phyloP scores from a whole-genome alignment of 2,797 vertebrate genomes.

The Esox masquinongy region DNA sequence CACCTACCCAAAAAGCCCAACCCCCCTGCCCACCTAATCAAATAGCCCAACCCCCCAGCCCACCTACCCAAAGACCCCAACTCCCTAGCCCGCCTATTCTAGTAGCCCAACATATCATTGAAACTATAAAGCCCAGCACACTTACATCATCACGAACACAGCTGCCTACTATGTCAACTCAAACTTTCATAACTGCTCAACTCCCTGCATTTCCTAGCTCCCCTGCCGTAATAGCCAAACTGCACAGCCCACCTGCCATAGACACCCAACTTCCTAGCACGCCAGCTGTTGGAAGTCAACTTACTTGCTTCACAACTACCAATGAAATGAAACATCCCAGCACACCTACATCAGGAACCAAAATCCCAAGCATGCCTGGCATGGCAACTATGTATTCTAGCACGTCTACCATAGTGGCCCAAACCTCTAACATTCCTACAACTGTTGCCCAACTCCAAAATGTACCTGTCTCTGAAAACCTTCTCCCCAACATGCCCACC shows the following conservation, averaged over 20 bases:
- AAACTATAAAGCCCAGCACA: too few species aligned
- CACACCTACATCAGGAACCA: background rate
- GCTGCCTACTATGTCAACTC: background rate
- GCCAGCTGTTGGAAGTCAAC: conserved; percentile 14
- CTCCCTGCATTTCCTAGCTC: conserved; percentile 1
- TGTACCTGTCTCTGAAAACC: background rate
- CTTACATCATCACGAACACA: too few species aligned
- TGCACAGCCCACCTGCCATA: conserved; percentile 7
- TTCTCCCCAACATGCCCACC: background rate
- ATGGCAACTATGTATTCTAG: background rate
- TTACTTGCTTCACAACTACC: background rate
- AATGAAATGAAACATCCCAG: background rate
- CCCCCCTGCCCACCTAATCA: background rate
- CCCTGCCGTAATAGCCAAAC: conserved; percentile 16
- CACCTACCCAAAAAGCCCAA: background rate
- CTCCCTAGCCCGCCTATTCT: background rate
- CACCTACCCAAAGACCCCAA: background rate
- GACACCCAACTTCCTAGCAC: conserved; percentile 10
- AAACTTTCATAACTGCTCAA: conserved; percentile 4
- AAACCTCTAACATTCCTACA: background rate
- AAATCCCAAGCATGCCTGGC: background rate
- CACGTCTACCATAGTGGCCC: background rate
- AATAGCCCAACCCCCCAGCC: background rate
- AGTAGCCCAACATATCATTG: background rate
- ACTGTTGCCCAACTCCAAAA: background rate